phyloP scores from a whole-genome alignment of 2,797 vertebrate genomes.

The Lophotriccus pileatus region DNA sequence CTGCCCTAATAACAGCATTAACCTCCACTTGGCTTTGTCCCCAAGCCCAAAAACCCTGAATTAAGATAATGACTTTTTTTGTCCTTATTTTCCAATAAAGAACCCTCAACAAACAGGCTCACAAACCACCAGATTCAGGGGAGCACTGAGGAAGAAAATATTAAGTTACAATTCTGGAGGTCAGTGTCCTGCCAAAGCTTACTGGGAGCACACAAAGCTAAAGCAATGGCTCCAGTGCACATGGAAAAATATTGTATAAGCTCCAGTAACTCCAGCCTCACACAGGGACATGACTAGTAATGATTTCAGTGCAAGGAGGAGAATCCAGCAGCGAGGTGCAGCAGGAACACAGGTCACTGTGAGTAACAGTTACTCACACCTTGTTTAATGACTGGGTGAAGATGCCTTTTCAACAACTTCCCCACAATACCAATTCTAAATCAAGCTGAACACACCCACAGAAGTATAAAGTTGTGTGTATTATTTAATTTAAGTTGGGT shows the following conservation, averaged over 20 bases:
- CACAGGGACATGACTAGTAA: neutral
- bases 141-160: neutral
- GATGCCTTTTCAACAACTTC: neutral
- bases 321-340: neutral
- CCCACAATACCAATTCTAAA: neutral
- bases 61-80: neutral
- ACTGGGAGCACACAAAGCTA: neutral
- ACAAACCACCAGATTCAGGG: neutral
- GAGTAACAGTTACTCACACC: neutral
- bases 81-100: neutral
- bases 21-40: neutral
- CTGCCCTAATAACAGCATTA: neutral
- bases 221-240: neutral
- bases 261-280: neutral
- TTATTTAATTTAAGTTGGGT: neutral
- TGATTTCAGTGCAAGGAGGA: neutral
- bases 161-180: neutral
- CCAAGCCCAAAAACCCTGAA: neutral
- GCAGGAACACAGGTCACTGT: neutral
- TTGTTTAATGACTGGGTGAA: neutral
- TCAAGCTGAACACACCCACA: slow-evolving; percentile 13
- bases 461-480: neutral
- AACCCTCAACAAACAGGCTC: neutral
- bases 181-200: neutral
- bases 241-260: neutral